A percentile compares a stretch with the other conserved stretches of the same genome.
phyloP scores from a whole-genome alignment of 2,113 vertebrate species.

The Pelvicachromis taeniatus region DNA sequence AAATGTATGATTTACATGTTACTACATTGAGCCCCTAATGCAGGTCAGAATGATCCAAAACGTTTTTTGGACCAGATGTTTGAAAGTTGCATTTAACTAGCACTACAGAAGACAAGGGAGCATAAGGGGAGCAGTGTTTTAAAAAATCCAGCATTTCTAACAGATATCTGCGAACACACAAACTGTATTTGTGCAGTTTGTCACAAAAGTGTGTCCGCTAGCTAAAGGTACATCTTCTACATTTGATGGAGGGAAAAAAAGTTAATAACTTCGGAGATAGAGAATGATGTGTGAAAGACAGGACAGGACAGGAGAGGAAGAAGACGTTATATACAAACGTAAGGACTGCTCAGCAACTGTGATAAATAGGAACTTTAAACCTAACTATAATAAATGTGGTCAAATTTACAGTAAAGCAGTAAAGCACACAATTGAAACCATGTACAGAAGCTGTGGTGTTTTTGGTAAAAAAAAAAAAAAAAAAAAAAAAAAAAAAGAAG shows the following conservation, averaged over 20 bases:
- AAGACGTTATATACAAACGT: too few relatives aligned
- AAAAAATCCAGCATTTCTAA: not conserved
- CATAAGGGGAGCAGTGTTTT: not conserved
- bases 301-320: not conserved
- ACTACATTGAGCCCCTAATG: not conserved
- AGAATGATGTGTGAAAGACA: not conserved
- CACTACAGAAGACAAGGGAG: not conserved
- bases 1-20: too few relatives aligned
- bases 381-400: too few relatives aligned
- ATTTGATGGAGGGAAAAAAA: not conserved
- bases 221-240: not conserved
- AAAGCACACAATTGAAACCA: too few relatives aligned
- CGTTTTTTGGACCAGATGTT: not conserved
- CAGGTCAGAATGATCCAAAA: not conserved
- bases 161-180: too few relatives aligned
- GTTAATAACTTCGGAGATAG: not conserved
- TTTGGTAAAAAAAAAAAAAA: too few relatives aligned
- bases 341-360: too few relatives aligned
- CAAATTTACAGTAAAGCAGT: too few relatives aligned
- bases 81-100: fast-evolving
- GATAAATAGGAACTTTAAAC: too few relatives aligned
- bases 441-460: too few relatives aligned
- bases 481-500: too few relatives aligned
- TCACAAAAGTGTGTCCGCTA: not conserved
- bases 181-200: not conserved